Evolutionary conservation across 2,113 vertebrate species (phyloP), one percentile per base, ranked within the genome.

Genomic region (Sylvia atricapilla): DNA sequence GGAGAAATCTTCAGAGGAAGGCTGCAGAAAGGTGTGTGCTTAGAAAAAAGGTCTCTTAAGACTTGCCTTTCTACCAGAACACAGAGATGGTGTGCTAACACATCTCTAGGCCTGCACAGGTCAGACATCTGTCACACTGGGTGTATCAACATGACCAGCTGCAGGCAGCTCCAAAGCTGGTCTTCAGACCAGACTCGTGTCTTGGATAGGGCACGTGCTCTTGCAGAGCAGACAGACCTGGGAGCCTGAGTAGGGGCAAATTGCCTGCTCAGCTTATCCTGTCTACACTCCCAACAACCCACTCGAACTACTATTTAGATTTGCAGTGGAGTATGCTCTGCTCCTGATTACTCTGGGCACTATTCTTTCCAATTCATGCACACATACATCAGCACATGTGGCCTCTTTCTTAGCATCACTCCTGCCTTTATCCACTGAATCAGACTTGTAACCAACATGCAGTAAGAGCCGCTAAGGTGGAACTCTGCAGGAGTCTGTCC

Each of bases 101-200:
- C 4, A 12, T 47, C 28, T 66, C 16, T 41, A 18, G 25, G 10
- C 13, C 50, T 74, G 50, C 21, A 14, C 30, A 56, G 68, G 28
- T 68, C 41, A 24, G 1, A 0, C 0, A 0, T 33, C 44, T 63
- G 33, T 63, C 41, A 35, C 20, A 15, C 2, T 0, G 2, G 27
- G 4, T 66, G 2, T 39, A 21, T 53, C 41, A 73, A 23, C 2
- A 2, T 23, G 7, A 53, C 21, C 46, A n/a, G 8, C 56, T 70
- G 22, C 2, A 1, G 43, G 31, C n/a, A 80, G 33, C 74, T 93
- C 24, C 81, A 70, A 63, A 87, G 23, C 47, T 89, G 23, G 25
- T 70, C 10, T 67, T 86, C 23, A 70, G 39, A 63, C 10, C 31
- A 59, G 47, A 11, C 18, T 47, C 7, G 1, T 7, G 3, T 50